Evolutionary conservation across 2,797 vertebrate species (phyloP).

Genomic region (Arctocebus calabarensis): DNA sequence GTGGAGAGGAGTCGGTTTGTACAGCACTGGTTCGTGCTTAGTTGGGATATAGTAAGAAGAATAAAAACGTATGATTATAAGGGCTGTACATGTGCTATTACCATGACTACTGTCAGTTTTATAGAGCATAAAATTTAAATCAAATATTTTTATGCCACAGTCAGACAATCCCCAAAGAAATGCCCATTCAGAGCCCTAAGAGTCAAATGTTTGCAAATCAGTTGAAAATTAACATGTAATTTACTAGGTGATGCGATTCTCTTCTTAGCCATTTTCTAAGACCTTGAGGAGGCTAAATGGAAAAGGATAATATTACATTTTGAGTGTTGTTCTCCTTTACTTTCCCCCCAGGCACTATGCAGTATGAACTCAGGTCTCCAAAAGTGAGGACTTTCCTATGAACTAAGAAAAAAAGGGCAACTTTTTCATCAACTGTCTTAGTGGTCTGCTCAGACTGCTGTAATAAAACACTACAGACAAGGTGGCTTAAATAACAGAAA

Average conservation of each 20-base stretch:
- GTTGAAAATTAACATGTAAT: background rate
- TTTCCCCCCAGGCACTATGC: background rate
- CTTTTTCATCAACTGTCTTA: background rate
- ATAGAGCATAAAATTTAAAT: conserved; percentile 56
- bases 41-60: conserved; percentile 54
- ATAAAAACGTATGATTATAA: conserved; percentile 55
- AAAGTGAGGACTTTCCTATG: background rate
- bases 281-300: background rate
- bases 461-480: background rate
- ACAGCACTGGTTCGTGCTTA: background rate
- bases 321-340: background rate
- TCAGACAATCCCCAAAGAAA: conserved; percentile 25
- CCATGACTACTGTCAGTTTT: background rate
- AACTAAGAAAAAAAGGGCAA: background rate
- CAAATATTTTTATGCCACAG: conserved; percentile 30
- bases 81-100: conserved; percentile 18
- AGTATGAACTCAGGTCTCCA: background rate
- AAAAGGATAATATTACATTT: conserved; percentile 9
- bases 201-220: conserved; percentile 22
- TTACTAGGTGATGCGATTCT: background rate
- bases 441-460: background rate
- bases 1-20: background rate
- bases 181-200: background rate
- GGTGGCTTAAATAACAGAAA: background rate
- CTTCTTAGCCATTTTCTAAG: conserved; percentile 34